Evolutionary conservation across 2,113 vertebrate genomes (phyloP), one percentile per base, ranked within the genome.

Genomic region (Arothron firmamentum): DNA sequence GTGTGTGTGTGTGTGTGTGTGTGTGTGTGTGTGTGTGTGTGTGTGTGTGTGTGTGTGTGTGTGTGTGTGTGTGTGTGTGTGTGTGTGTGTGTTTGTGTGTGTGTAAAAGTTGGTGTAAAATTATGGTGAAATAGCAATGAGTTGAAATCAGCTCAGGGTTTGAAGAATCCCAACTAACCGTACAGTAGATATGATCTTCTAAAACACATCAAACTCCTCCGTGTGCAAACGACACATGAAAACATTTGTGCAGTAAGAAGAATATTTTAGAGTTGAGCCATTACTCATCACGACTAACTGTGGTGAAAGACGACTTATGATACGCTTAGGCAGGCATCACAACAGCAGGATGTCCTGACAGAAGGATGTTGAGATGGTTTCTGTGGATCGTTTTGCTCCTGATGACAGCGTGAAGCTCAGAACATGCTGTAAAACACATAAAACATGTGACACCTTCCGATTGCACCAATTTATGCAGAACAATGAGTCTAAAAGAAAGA

Each of bases 321-420:
- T 70, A 46, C 51, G 48, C 59, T 59, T 25, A 55, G 21, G 49
- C 51, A 65, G 64, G 71, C 65, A 16, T 75, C 55, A 41, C 74
- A 62, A 41, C 71, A 66, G 64, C 63, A 65, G 53, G 54, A 80
- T 8, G 21, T 70, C 74, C 78, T 57, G 43, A 10, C 77, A 70
- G 74, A 72, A 60, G 60, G 38, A 34, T 31, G 59, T 21, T 15
- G 56, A 56, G 58, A 83, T 71, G 77, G 66, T 25, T 59, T 31
- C 59, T 42, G 25, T 53, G 4, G 69, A 59, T 59, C 59, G 62
- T 77, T 52, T 61, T 41, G 53, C 47, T 65, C 51, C 49, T 62
- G 63, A 76, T 81, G 71, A 77, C 80, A 77, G 75, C 25, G n/a
- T 66, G 65, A 31, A 51, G 59, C 57, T 38, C 34, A 9, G 34